phyloP scores from a whole-genome alignment of 1,140 invertebrate genomes.

The Psilanteris sp. region DNA sequence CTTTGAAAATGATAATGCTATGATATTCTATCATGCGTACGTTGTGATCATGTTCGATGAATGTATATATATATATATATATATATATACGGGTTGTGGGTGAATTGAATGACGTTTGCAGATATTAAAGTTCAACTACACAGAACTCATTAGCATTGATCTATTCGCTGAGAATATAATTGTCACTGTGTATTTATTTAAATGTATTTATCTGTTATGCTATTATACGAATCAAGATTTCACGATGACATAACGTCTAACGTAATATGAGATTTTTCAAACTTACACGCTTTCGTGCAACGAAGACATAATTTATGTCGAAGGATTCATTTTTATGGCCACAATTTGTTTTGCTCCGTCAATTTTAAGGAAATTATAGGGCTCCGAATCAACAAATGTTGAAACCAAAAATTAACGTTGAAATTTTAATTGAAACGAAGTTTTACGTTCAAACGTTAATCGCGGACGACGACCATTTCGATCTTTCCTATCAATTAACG shows the following conservation, averaged over 20 bases:
- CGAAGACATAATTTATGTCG: background rate
- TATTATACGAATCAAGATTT: conserved; percentile 28
- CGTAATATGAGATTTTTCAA: conserved; percentile 2
- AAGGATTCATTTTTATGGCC: background rate
- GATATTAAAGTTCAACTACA: conserved; percentile 51
- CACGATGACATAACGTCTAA: conserved; percentile 32
- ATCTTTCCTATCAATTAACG: no score
- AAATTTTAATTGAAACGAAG: no score
- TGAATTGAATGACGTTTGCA: conserved; percentile 25
- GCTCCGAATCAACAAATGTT: no score
- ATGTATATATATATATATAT: no score
- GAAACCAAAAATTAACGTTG: no score
- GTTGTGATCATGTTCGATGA: no score
- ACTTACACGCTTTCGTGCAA: conserved; percentile 6
- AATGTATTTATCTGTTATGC: conserved; percentile 7
- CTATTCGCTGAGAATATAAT: conserved; percentile 31
- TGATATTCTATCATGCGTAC: no score
- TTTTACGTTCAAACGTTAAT: no score
- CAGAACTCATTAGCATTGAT: conserved; percentile 53
- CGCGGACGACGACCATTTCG: no score
- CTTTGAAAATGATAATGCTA: no score
- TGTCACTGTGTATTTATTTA: conserved; percentile 16
- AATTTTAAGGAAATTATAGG: no score
- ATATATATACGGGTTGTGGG: conserved; percentile 38
- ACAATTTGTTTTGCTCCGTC: no score